Conservation (phyloP, 1,140 invertebrate species). For the Diuraphis noxia region DNA sequence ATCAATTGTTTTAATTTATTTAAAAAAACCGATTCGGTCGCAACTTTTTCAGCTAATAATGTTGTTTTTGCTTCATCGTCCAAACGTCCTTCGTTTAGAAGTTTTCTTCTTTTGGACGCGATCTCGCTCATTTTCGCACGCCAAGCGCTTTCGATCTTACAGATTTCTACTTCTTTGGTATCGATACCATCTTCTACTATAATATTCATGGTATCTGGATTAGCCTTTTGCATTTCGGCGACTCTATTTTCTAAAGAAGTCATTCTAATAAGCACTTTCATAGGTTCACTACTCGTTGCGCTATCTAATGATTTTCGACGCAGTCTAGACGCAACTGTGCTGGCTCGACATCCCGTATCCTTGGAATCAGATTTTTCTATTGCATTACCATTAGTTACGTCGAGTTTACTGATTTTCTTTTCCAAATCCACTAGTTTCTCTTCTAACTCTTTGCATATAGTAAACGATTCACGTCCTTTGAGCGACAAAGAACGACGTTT, state of each 20-base stretch:
- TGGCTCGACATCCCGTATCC: not conserved
- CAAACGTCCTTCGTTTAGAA: slow-evolving; percentile 68
- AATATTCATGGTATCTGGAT: slow-evolving; percentile 18
- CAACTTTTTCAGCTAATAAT: slow-evolving; percentile 74
- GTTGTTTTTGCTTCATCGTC: slow-evolving; percentile 69
- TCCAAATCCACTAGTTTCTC: slow-evolving; percentile 79
- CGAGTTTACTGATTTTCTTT: slow-evolving; percentile 72
- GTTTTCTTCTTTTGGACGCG: slow-evolving; percentile 66
- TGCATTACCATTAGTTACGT: slow-evolving; percentile 62
- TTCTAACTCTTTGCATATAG: slow-evolving; percentile 79
- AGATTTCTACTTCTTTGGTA: slow-evolving; percentile 41
- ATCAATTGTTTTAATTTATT: slow-evolving; percentile 59
- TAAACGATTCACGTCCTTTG: slow-evolving; percentile 77
- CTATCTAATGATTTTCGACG: slow-evolving; percentile 76
- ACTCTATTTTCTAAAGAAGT: slow-evolving; percentile 67
- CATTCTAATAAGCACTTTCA: slow-evolving; percentile 75
- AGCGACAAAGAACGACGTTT: slow-evolving; percentile 78
- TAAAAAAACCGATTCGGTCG: slow-evolving; percentile 74
- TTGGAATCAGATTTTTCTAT: slow-evolving; percentile 16
- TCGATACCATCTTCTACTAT: slow-evolving; percentile 23
- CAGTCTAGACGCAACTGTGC: slow-evolving; percentile 56
- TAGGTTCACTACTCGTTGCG: slow-evolving; percentile 74
- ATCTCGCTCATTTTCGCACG: slow-evolving; percentile 69
- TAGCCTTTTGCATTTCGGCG: slow-evolving; percentile 33
- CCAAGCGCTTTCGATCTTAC: slow-evolving; percentile 61